Base-by-base conservation (phyloP, 1,140 invertebrate species). In the Adoxophyes honmai region DNA sequence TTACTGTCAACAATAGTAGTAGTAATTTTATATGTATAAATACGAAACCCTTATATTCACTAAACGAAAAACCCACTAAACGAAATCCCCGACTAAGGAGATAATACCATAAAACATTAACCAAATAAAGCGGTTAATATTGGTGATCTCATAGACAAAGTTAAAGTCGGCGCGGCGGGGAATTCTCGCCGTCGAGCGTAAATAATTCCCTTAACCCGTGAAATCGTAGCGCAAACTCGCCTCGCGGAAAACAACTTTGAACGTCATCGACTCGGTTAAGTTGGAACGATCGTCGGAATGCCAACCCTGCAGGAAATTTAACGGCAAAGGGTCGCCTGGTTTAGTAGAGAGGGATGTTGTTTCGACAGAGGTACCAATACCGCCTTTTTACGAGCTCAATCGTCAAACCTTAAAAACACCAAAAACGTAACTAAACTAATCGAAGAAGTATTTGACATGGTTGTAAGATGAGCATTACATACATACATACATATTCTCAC, bases 11-110 rank as follows among this genome's bases (percentile, higher is more conserved):
- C n/a, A n/a, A n/a, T n/a, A n/a, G n/a, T n/a, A n/a, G n/a, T n/a
- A n/a, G n/a, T n/a, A n/a, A n/a, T n/a, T n/a, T n/a, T n/a, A n/a
- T n/a, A n/a, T n/a, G n/a, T n/a, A n/a, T n/a, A n/a, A n/a, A n/a
- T n/a, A n/a, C n/a, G n/a, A n/a, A n/a, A n/a, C 33, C 14, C 4
- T 42, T 13, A 16, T 60, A 15, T 28, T 10, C 11, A 59, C 28
- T n/a, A 34, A n/a, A 18, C 11, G 35, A 28, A 37, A 38, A n/a
- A 0, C 16, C 28, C 28, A 51, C 48, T 51, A 15, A 51, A 10
- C 11, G 8, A n/a, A 21, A 33, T 33, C 54, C 59, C 56, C 55
- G 59, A 15, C 34, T 6, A 21, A 15, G 44, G 52, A 53, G 34
- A 13, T n/a, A 36, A 33, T 44, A 37, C 34, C 10, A 6, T 28